Conservation (phyloP, 1,140 invertebrate species). For the Aphidius gifuensis region DNA sequence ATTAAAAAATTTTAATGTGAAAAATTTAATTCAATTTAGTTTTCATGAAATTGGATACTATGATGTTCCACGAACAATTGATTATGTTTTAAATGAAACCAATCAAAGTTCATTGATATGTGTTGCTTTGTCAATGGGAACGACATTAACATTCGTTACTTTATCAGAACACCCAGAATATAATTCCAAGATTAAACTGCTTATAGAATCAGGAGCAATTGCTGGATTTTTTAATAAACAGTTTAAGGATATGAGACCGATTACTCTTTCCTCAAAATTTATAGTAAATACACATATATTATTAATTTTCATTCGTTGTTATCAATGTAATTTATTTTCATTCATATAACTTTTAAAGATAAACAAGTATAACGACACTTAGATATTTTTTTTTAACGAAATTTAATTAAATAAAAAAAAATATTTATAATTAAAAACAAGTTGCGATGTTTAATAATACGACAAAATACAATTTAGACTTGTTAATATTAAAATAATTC, state of each 20-base stretch:
- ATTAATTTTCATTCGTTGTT: background rate
- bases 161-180: slow-evolving; percentile 57
- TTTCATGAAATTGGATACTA: slow-evolving; percentile 63
- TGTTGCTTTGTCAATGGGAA: slow-evolving; percentile 69
- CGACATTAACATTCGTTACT: slow-evolving; percentile 54
- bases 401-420: too few relatives aligned
- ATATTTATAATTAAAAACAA: too few relatives aligned
- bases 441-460: too few relatives aligned
- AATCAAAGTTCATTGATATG: slow-evolving; percentile 58
- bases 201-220: slow-evolving; percentile 59
- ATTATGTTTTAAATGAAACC: slow-evolving; percentile 56
- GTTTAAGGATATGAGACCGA: background rate
- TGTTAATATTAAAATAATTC: too few relatives aligned
- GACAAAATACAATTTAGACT: too few relatives aligned
- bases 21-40: slow-evolving; percentile 30
- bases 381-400: too few relatives aligned
- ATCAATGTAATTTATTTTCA: too few relatives aligned
- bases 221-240: slow-evolving; percentile 16
- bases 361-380: too few relatives aligned
- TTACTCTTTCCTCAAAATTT: background rate
- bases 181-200: slow-evolving; percentile 55
- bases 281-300: background rate
- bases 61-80: slow-evolving; percentile 61
- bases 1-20: slow-evolving; percentile 14
- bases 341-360: too few relatives aligned